These are phyloP conservation scores for Callitettix versicolor DNA, from an alignment of 1,140 invertebrate genomes.

Conservation along the genomic window DNA sequence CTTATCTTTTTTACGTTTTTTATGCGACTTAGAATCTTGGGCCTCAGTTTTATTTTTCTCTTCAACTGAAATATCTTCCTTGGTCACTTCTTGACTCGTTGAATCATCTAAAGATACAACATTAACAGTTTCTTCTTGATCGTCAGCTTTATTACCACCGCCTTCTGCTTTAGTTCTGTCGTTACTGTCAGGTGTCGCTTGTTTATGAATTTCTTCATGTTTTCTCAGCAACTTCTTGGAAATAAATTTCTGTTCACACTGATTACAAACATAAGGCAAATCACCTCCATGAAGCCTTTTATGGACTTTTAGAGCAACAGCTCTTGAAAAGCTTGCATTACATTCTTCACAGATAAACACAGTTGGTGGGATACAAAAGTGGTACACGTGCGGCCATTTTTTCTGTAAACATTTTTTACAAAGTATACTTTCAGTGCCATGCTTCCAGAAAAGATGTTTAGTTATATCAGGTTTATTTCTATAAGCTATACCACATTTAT, in stretches of 20 bases:
- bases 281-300: conserved; percentile 64
- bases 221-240: conserved; percentile 64
- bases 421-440: conserved; percentile 72
- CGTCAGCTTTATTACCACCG: conserved; percentile 10
- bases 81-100: conserved; percentile 30
- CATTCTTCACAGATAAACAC: conserved; percentile 72
- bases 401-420: conserved; percentile 78
- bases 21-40: conserved; percentile 17
- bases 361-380: conserved; percentile 71
- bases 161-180: conserved; percentile 2
- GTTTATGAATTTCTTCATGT: conserved; percentile 46
- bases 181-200: conserved; percentile 10
- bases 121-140: conserved; percentile 26
- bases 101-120: conserved; percentile 27
- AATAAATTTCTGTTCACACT: conserved; percentile 67
- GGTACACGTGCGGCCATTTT: conserved; percentile 82
- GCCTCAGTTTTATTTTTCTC: conserved; percentile 19
- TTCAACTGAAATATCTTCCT: conserved; percentile 9
- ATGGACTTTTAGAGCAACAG: conserved; percentile 71
- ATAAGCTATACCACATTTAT: conserved; percentile 73
- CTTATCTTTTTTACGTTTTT: conserved; percentile 25
- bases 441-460: conserved; percentile 82
- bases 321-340: conserved; percentile 54
- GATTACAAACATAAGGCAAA: conserved; percentile 53
- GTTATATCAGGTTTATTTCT: conserved; percentile 76